Percentiles rank a stretch among this genome's conserved stretches.
Conservation (phyloP, 2,888 invertebrate species). For the Archips xylosteana region DNA sequence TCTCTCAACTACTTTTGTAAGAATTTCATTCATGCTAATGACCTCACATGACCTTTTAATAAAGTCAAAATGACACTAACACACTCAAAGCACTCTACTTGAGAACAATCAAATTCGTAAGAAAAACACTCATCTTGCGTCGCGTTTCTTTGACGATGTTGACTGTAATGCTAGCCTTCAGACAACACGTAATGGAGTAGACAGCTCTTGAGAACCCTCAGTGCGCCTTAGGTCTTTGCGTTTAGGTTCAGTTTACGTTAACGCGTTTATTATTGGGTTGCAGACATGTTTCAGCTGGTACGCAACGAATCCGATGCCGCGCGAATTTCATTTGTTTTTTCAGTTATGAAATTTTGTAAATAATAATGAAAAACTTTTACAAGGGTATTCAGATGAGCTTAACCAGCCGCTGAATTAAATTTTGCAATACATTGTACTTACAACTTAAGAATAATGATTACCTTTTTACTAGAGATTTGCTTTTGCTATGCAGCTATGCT, state of each 20-base stretch:
- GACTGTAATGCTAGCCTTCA: slow-evolving; percentile 27
- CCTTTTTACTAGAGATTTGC: no score
- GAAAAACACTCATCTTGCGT: slow-evolving; percentile 38
- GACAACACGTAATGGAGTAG: slow-evolving; percentile 18
- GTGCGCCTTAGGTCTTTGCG: neutral
- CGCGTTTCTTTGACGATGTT: slow-evolving; percentile 33
- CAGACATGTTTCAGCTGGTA: slow-evolving; percentile 2
- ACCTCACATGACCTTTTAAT: slow-evolving; percentile 1
- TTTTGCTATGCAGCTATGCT: no score
- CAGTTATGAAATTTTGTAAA: no score
- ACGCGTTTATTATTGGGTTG: neutral
- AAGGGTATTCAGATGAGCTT: no score
- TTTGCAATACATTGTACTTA: no score
- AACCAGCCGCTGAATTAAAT: no score
- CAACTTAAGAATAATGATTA: no score
- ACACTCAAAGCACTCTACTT: slow-evolving; percentile 16
- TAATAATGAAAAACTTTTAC: no score
- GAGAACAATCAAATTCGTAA: slow-evolving; percentile 33
- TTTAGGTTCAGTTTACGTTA: slow-evolving; percentile 10
- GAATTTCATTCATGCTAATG: neutral
- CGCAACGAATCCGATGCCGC: slow-evolving; percentile 22
- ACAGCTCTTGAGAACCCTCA: neutral
- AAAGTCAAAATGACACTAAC: slow-evolving; percentile 13
- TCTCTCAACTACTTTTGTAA: neutral
- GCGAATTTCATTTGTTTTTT: neutral